Percentiles rank a stretch among this genome's conserved stretches.
Conservation (phyloP, 2,113 vertebrate species). For the Arothron firmamentum region DNA sequence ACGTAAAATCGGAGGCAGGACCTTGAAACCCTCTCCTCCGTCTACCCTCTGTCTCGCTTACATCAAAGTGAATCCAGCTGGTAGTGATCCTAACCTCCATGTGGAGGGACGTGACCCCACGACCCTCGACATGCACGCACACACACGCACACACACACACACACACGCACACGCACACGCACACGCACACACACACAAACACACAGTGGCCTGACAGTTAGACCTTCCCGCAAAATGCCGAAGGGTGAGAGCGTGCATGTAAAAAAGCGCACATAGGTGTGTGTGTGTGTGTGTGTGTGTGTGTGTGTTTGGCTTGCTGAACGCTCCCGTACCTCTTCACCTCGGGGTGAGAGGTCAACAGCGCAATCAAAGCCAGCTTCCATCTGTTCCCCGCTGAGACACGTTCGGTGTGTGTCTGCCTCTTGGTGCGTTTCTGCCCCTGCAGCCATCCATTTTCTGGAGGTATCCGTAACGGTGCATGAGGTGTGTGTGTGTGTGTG, state of each 20-base stretch:
- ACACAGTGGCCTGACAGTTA: slow-evolving; percentile 43
- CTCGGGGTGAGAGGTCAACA: slow-evolving; percentile 70
- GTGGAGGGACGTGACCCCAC: slow-evolving; percentile 49
- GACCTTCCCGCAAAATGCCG: slow-evolving; percentile 41
- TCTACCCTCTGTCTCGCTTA: slow-evolving; percentile 10
- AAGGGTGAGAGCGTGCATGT: slow-evolving; percentile 38
- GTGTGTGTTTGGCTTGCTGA: slow-evolving; percentile 53
- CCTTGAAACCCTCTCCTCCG: slow-evolving; percentile 25
- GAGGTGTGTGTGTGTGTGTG: slow-evolving; percentile 28
- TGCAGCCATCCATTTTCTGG: slow-evolving; percentile 55
- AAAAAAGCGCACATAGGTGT: background rate
- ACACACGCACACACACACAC: too few species aligned
- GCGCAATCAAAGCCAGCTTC: slow-evolving; percentile 74
- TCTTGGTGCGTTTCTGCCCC: slow-evolving; percentile 36
- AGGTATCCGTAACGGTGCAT: slow-evolving; percentile 34
- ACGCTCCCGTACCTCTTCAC: slow-evolving; percentile 64
- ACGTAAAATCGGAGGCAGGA: slow-evolving; percentile 22
- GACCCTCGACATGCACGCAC: slow-evolving; percentile 34
- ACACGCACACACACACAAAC: too few species aligned
- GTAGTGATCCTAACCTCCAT: slow-evolving; percentile 70
- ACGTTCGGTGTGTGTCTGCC: slow-evolving; percentile 52
- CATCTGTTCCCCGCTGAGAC: slow-evolving; percentile 63
- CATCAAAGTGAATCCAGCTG: slow-evolving; percentile 75
- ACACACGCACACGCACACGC: too few species aligned
- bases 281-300: slow-evolving; percentile 46